These are phyloP conservation scores for Hipparchia semele DNA, from an alignment of 2,888 invertebrate genomes.

Conservation along the genomic window DNA sequence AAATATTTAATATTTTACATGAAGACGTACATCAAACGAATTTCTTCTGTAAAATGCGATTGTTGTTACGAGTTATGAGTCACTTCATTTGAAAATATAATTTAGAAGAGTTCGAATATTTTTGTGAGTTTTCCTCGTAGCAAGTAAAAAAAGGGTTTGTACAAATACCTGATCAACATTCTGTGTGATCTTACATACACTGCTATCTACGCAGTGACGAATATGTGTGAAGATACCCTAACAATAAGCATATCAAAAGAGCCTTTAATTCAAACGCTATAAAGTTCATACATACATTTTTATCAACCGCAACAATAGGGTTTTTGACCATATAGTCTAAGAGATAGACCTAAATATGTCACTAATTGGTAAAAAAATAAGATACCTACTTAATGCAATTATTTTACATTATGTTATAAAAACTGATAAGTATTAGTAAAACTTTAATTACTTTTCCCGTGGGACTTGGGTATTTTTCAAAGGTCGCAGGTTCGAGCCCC, in stretches of 20 bases:
- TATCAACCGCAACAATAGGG: slow-evolving; percentile 28
- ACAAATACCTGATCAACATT: neutral
- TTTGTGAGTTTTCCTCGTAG: neutral
- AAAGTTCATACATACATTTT: slow-evolving; percentile 39
- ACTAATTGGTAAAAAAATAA: too few species aligned
- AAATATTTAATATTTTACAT: too few species aligned
- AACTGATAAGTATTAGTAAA: neutral
- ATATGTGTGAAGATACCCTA: slow-evolving; percentile 12
- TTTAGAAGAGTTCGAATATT: too few species aligned
- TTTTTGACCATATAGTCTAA: slow-evolving; percentile 44
- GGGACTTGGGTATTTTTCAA: too few species aligned
- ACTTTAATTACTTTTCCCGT: too few species aligned
- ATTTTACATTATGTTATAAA: neutral
- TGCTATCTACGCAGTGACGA: neutral
- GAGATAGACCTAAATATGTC: neutral
- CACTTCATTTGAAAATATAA: too few species aligned
- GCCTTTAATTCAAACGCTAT: slow-evolving; percentile 44
- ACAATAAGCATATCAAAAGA: slow-evolving; percentile 38
- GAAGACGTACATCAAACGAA: too few species aligned
- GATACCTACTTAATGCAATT: too few species aligned
- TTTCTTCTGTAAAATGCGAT: too few species aligned
- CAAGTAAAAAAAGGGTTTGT: neutral
- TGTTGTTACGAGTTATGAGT: too few species aligned
- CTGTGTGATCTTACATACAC: neutral
- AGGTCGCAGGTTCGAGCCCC: too few species aligned